Evolutionary conservation across 1,140 invertebrate species (phyloP).

Genomic region (Latrodectus geometricus): DNA sequence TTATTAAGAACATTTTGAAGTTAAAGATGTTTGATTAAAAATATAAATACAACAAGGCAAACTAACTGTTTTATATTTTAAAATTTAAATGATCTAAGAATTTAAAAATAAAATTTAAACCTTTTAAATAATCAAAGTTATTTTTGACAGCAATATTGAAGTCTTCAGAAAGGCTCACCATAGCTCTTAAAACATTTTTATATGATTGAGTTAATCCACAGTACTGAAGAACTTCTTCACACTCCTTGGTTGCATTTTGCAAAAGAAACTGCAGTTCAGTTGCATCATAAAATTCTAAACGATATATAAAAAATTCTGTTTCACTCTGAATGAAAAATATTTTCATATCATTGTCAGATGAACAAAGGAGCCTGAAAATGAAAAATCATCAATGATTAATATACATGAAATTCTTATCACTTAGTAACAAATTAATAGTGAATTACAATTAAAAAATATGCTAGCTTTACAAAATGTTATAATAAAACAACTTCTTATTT

Average conservation of each 20-base stretch:
- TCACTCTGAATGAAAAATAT: slow-evolving; percentile 17
- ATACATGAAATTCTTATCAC: too few relatives aligned
- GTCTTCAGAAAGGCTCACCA: not conserved
- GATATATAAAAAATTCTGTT: slow-evolving; percentile 16
- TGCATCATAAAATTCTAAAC: slow-evolving; percentile 1
- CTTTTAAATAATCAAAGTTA: not conserved
- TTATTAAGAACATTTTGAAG: too few relatives aligned
- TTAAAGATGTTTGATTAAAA: too few relatives aligned
- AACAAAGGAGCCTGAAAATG: slow-evolving; percentile 10
- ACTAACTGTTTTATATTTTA: too few relatives aligned
- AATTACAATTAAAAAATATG: too few relatives aligned
- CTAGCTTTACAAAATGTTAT: too few relatives aligned
- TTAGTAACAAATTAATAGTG: too few relatives aligned
- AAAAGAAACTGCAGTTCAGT: not conserved
- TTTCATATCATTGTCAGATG: not conserved
- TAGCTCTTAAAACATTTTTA: not conserved
- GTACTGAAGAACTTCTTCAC: not conserved
- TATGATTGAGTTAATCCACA: not conserved
- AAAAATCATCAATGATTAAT: not conserved
- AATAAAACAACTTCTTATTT: too few relatives aligned
- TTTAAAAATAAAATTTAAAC: not conserved
- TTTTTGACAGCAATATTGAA: not conserved
- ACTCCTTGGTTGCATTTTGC: not conserved
- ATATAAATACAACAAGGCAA: too few relatives aligned
- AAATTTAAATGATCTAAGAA: too few relatives aligned